phyloP scores from a whole-genome alignment of 2,113 vertebrate species.

The Psammodynastes pulverulentus region DNA sequence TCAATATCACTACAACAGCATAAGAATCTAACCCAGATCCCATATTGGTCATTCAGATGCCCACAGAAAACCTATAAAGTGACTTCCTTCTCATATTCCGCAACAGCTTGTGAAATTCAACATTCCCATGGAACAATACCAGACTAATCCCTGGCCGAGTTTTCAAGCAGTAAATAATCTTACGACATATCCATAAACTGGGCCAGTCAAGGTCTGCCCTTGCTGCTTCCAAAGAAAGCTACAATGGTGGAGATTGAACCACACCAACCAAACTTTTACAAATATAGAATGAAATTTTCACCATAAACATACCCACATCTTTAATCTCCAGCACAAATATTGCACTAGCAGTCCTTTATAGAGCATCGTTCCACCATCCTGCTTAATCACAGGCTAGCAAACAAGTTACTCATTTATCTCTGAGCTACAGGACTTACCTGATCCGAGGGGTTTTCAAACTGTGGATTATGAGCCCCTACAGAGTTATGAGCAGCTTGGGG shows the following conservation, averaged over 20 bases:
- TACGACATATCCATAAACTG: neutral
- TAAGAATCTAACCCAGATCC: neutral
- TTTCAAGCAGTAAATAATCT: neutral
- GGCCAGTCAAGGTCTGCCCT: neutral
- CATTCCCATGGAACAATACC: neutral
- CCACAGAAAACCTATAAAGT: neutral
- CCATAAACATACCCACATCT: neutral
- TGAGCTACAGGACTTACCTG: neutral
- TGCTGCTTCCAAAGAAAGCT: neutral
- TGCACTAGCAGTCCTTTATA: neutral
- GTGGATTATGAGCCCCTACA: neutral
- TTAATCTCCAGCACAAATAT: neutral
- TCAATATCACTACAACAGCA: neutral
- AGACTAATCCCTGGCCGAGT: neutral
- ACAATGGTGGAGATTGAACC: neutral
- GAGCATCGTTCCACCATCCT: neutral
- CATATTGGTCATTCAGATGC: neutral
- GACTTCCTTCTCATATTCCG: neutral
- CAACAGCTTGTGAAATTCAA: neutral
- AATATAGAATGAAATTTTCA: neutral
- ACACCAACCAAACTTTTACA: neutral
- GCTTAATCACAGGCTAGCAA: neutral
- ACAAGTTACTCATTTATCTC: neutral
- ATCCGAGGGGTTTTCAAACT: neutral
- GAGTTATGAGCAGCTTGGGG: neutral